Evolutionary conservation across 2,113 vertebrate species (phyloP).

Genomic region (Embiotoca jacksoni): DNA sequence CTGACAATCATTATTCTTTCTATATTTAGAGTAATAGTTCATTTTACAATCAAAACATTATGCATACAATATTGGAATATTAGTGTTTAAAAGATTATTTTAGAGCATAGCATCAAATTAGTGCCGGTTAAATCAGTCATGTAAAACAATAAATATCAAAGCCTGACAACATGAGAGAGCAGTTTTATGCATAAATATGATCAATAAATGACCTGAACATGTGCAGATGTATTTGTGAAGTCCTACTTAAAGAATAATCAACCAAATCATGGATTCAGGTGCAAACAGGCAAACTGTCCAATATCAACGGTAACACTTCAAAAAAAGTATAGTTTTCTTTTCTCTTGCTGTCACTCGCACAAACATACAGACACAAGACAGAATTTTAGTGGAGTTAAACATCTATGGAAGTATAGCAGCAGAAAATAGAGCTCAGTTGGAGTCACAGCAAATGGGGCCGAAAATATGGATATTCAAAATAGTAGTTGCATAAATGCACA

Average conservation of each 20-base stretch:
- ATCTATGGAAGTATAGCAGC: conserved; percentile 7
- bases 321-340: background rate
- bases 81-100: background rate
- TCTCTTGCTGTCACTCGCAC: background rate
- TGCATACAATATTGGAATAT: background rate
- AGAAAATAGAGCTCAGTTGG: background rate
- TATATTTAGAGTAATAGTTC: too few species aligned
- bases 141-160: background rate
- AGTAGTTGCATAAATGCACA: too few species aligned
- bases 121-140: background rate
- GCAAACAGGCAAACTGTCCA: background rate
- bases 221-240: background rate
- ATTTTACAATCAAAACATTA: too few species aligned
- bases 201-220: background rate
- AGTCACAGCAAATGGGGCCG: background rate
- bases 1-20: background rate
- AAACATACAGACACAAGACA: background rate
- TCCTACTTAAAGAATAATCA: background rate
- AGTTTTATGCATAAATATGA: background rate
- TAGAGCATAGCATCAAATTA: background rate
- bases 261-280: too few species aligned
- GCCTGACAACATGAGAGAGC: background rate
- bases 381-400: background rate
- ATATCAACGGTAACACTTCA: conserved; percentile 1
- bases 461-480: background rate